Evolutionary conservation across 1,140 invertebrate genomes (phyloP), one percentile per base, ranked within the genome.

Genomic region (Aphidius ervi): DNA sequence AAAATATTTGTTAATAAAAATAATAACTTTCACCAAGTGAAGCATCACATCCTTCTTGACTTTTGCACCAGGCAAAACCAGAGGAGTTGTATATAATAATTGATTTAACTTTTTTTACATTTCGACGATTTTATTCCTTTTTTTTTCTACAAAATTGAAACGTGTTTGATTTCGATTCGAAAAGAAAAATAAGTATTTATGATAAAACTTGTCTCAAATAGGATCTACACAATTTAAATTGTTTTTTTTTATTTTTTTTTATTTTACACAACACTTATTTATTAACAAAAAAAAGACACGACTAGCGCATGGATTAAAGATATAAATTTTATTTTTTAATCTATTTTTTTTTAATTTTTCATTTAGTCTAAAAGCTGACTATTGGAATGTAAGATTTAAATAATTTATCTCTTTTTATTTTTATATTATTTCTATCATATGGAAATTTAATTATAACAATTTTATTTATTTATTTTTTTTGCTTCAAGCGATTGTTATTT

Each of bases 51-150:
- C 90, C 73, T 89, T 88, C 71, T 91, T 91, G 59, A 91, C 88
- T 83, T 94, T 94, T 4, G 92, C 92, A 59, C 91, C 90, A 42
- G 93, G 92, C 70, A 93, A 82, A 66, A 95, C 90, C 73, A 95
- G 77, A 63, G 91, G 92, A 68, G 91, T 93, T 64, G 93, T 94
- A 74, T 92, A 88, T 16, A 16, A 16, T 16, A 16, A 16, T 16
- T 16, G 1, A 16, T 16, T 16, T 16, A 16, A 16, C 1, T 16
- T 16, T 16, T 16, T 16, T 16, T 16, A 16, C 16, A 16, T 16
- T 16, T 16, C 16, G 16, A 16, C 16, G 16, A 16, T 16, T 16
- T 16, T 16, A 16, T 16, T 16, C 1, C 16, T 16, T 16, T 16
- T 16, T 16, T 16, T 16, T 16, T 16, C 16, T 16, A 16, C 16